phyloP scores from a whole-genome alignment of 2,797 vertebrate species.

The Clarias laeviceps region DNA sequence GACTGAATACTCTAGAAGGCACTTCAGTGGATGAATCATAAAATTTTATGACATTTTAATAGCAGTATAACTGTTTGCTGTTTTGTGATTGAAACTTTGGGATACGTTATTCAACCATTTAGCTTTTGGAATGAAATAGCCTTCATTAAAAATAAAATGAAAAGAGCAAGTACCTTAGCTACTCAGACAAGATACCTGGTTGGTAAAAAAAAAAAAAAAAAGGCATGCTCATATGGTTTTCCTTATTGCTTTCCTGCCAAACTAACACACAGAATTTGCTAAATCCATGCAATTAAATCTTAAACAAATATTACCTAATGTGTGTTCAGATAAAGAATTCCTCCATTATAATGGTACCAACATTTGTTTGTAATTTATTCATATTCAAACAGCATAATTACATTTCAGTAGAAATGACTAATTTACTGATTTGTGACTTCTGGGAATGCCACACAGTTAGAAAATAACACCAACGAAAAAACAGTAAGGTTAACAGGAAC shows the following conservation, averaged over 20 bases:
- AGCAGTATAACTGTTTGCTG: not conserved
- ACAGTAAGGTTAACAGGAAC: not conserved
- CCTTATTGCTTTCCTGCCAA: not conserved
- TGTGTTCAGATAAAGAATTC: not conserved
- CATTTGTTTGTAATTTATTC: not conserved
- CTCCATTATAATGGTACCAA: not conserved
- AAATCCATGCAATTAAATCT: not conserved
- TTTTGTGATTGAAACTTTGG: not conserved
- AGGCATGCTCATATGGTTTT: not conserved
- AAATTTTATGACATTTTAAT: not conserved
- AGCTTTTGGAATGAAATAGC: not conserved
- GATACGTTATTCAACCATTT: not conserved
- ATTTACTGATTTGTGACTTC: constrained; percentile 30
- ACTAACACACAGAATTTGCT: not conserved
- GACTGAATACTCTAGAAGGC: not conserved
- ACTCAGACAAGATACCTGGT: not conserved
- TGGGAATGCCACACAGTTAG: constrained; percentile 53
- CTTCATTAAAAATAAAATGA: not conserved
- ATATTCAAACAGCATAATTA: not conserved
- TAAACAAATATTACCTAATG: not conserved
- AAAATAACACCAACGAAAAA: constrained; percentile 12
- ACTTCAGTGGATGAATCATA: not conserved
- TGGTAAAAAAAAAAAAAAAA: too few species aligned
- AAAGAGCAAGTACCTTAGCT: not conserved
- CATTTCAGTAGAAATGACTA: constrained; percentile 14